A percentile compares a stretch with the other conserved stretches of the same genome.
phyloP scores from a whole-genome alignment of 2,888 invertebrate species.

The Zygaena filipendulae region DNA sequence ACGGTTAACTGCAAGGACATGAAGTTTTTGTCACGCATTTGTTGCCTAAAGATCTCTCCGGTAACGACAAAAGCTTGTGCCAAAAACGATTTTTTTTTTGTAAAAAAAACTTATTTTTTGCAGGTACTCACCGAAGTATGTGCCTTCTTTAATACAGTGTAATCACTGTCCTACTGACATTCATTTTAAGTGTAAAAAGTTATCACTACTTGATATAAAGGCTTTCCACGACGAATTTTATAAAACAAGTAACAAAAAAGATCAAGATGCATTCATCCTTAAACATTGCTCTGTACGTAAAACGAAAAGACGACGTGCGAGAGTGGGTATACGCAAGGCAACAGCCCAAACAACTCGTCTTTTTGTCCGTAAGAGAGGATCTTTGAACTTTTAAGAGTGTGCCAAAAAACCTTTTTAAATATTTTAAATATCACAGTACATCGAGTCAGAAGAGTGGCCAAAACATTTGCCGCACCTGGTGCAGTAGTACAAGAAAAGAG shows the following conservation, averaged over 20 bases:
- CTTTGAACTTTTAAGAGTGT: conserved; percentile 15
- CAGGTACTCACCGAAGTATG: no score
- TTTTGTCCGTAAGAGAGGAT: conserved; percentile 13
- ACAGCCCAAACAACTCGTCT: conserved; percentile 7
- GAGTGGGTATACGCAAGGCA: no score
- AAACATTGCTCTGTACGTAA: conserved; percentile 14
- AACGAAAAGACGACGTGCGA: conserved; percentile 12
- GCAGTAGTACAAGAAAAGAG: conserved; percentile 15
- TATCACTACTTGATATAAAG: no score
- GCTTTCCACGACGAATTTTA: conserved; percentile 13
- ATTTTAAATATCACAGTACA: conserved; percentile 15
- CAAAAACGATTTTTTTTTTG: no score
- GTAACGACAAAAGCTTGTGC: no score
- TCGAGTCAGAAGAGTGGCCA: conserved; percentile 15
- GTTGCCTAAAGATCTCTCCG: no score
- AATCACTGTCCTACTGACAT: no score
- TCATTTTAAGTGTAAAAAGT: no score
- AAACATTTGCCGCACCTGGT: conserved; percentile 15
- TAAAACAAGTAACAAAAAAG: conserved; percentile 13
- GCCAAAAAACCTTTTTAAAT: conserved; percentile 16
- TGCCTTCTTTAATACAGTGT: no score
- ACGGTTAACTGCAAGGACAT: no score
- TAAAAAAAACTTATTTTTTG: no score
- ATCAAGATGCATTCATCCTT: conserved; percentile 18
- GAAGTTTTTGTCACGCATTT: no score